Conservation (phyloP, 2,113 vertebrate genomes). For the Lanius collurio region DNA sequence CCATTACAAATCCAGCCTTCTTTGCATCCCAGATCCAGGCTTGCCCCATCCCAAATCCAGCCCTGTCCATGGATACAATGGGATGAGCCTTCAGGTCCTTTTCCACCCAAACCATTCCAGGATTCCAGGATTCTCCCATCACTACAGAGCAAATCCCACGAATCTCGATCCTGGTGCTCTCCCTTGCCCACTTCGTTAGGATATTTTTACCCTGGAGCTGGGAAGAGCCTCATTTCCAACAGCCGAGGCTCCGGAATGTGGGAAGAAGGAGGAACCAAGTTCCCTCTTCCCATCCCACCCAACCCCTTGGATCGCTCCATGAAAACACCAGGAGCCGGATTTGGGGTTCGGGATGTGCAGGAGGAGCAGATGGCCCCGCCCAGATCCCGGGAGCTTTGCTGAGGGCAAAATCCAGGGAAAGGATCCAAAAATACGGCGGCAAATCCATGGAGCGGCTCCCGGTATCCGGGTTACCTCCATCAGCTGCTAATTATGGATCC, state of each 20-base stretch:
- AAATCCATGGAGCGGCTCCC: background rate
- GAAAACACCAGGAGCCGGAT: fast-evolving
- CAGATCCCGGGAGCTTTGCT: background rate
- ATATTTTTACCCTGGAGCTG: background rate
- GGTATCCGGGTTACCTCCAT: conserved; percentile 57
- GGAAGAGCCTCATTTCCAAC: background rate
- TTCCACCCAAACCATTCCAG: background rate
- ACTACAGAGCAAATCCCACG: background rate
- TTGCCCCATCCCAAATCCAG: background rate
- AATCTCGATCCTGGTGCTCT: background rate
- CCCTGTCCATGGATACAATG: background rate
- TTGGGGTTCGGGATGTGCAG: background rate
- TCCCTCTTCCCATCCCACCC: background rate
- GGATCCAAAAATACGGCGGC: background rate
- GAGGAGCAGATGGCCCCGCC: background rate
- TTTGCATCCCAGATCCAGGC: background rate
- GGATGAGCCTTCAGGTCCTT: background rate
- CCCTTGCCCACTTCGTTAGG: background rate
- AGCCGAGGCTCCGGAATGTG: background rate
- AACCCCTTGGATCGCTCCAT: fast-evolving
- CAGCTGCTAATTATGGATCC: conserved; percentile 34
- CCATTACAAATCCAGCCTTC: background rate
- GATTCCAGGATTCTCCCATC: background rate
- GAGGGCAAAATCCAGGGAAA: background rate
- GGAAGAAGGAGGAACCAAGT: background rate